Evolutionary conservation across 2,888 invertebrate genomes (phyloP).

Genomic region (Lithodes maja): DNA sequence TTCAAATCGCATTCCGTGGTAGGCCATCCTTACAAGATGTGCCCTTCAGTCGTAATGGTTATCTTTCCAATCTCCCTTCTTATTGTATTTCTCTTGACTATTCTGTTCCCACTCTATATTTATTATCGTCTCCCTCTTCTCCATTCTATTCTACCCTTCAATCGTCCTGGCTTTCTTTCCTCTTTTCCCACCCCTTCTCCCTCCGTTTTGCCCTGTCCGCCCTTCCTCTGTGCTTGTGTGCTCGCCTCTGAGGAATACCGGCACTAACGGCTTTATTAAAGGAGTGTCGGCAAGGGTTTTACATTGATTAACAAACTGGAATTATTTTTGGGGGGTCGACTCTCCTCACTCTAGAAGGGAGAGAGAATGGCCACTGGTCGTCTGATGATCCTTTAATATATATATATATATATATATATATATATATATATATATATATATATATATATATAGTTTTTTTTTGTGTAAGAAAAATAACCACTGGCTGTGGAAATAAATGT

Average conservation of each 20-base stretch:
- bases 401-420: too few relatives aligned
- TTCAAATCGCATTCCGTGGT: not conserved
- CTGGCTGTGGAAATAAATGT: too few relatives aligned
- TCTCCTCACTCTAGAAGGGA: too few relatives aligned
- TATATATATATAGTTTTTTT: too few relatives aligned
- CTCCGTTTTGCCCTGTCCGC: not conserved
- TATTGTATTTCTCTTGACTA: not conserved
- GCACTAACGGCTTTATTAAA: not conserved
- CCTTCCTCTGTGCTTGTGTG: not conserved
- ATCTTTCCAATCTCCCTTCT: not conserved
- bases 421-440: too few relatives aligned
- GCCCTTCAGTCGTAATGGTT: not conserved
- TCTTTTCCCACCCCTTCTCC: not conserved
- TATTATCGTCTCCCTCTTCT: not conserved
- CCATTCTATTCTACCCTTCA: not conserved
- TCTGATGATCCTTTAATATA: too few relatives aligned
- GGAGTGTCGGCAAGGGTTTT: not conserved
- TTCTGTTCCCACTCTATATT: too few relatives aligned
- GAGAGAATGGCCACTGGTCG: too few relatives aligned
- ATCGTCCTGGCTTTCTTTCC: not conserved
- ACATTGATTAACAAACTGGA: not conserved
- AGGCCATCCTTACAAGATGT: not conserved
- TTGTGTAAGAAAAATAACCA: too few relatives aligned
- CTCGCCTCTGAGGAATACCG: conserved; percentile 12
- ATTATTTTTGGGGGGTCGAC: too few relatives aligned